Evolutionary conservation across 2,797 vertebrate species (phyloP), one percentile per base, ranked within the genome.

Genomic region (Mormyrops boulengeri): DNA sequence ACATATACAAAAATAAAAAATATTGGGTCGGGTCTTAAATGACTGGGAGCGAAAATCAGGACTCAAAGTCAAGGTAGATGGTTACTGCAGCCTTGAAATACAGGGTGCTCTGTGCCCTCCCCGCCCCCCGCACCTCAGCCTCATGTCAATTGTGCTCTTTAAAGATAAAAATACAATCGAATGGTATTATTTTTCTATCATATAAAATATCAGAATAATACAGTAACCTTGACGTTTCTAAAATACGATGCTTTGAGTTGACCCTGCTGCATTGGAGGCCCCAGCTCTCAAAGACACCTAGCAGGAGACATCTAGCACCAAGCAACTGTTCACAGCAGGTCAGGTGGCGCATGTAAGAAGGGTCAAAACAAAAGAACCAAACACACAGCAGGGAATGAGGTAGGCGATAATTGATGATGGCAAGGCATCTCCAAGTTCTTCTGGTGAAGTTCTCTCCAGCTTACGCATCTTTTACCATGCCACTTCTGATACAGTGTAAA

Each of bases 401-500:
- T 14, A 88, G 87, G 87, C 69, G 87, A 88, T 49, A 62, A 88
- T 49, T 66, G 57, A 66, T 88, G 87, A 44, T 47, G 34, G 57
- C 30, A 41, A n/a, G 57, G n/a, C 26, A 88, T 60, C 17, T 26
- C 84, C 22, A 41, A n/a, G 53, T 87, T 87, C 87, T 69, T 57
- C 57, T 49, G 55, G 87, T n/a, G 52, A 88, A 88, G 52, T 38
- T 66, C 55, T 66, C 19, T 14, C 8, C 52, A 57, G 12, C 86
- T 88, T 12, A 26, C 6, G n/a, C 12, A 26, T 49, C 38, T 69
- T 44, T 88, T 88, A 12, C 57, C 19, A 14, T 47, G 60, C 87
- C 11, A 47, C 85, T 87, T 34, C n/a, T 14, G 30, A 57, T 4
- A 57, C 1, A 52, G n/a, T 3, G 9, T 22, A 87, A 87, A 87